These are phyloP conservation scores for Pyrocoelia pectoralis DNA, from an alignment of 2,888 invertebrate species.

Conservation along the genomic window DNA sequence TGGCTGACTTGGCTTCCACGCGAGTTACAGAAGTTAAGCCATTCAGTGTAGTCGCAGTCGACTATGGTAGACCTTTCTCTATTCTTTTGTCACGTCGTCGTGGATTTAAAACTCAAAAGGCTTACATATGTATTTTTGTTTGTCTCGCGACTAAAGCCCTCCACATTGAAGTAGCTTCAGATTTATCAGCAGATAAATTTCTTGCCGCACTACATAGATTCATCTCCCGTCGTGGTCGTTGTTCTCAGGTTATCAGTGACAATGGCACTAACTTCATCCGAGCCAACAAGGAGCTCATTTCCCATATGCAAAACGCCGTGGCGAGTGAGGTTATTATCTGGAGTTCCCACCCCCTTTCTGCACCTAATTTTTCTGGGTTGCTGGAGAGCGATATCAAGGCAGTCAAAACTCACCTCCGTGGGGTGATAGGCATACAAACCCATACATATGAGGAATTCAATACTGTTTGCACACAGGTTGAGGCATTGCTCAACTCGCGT, in stretches of 20 bases:
- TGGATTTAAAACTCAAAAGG: not conserved
- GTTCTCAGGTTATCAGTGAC: not conserved
- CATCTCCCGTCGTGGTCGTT: not conserved
- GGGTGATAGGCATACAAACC: not conserved
- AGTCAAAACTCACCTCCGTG: not conserved
- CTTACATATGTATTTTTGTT: not conserved
- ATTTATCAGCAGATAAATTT: not conserved
- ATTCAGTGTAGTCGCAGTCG: not conserved
- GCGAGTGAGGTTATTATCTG: not conserved
- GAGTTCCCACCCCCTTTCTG: not conserved
- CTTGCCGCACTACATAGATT: not conserved
- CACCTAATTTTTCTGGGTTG: not conserved
- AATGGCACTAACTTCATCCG: not conserved
- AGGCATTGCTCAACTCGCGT: not conserved
- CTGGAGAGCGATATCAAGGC: not conserved
- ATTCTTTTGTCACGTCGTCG: not conserved
- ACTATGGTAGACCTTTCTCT: not conserved
- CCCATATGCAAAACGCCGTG: not conserved
- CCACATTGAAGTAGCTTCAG: not conserved
- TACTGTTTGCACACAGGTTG: not conserved
- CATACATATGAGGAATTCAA: not conserved
- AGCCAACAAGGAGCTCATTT: not conserved
- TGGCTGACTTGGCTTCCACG: not conserved
- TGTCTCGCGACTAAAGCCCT: constrained; percentile 2
- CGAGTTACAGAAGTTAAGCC: not conserved